Evolutionary conservation across 1,140 invertebrate genomes (phyloP), one percentile per base, ranked within the genome.

Genomic region (Samia ricini): DNA sequence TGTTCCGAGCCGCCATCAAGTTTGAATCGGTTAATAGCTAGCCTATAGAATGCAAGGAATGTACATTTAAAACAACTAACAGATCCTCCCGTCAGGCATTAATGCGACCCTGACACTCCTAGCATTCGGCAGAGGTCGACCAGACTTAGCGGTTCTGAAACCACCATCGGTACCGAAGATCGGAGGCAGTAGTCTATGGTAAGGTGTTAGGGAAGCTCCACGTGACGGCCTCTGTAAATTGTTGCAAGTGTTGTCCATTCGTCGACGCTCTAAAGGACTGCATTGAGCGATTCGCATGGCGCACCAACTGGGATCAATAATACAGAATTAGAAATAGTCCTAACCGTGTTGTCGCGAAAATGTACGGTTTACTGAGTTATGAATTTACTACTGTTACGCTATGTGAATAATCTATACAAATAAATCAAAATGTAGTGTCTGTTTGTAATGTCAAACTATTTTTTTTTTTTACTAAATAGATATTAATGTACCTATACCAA

Each of bases 191-290:
- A 59, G 22, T 23, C 57, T 50, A 15, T 26, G 15, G 42, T 49
- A 59, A 1, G 57, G 57, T 15, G 57, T 59, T 12, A 59, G 7
- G 7, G 15, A 7, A 12, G 57, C 57, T 8, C 57, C 57, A 5
- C 57, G 19, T 10, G 57, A 49, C 2, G 57, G 57, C 3, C 21
- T 2, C 5, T 23, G 12, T 15, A 59, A 33, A 12, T 59, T 59
- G 42, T 59, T 59, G 42, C 57, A 59, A 24, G 57, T 49, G n/a
- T n/a, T 22, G 22, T 59, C 57, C 57, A 50, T 59, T 0, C 57
- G 42, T 3, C 57, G 57, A 10, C 21, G 36, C 8, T 59, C 57
- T 5, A 50, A 12, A 2, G 57, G 42, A 21, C 24, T 49, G 21
- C 57, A 59, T 7, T 8, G 2, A 18, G 20, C 42, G 6, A 59